A percentile compares a stretch with the other conserved stretches of the same genome.
Conservation (phyloP, 2,113 vertebrate species). For the Myxocyprinus asiaticus region DNA sequence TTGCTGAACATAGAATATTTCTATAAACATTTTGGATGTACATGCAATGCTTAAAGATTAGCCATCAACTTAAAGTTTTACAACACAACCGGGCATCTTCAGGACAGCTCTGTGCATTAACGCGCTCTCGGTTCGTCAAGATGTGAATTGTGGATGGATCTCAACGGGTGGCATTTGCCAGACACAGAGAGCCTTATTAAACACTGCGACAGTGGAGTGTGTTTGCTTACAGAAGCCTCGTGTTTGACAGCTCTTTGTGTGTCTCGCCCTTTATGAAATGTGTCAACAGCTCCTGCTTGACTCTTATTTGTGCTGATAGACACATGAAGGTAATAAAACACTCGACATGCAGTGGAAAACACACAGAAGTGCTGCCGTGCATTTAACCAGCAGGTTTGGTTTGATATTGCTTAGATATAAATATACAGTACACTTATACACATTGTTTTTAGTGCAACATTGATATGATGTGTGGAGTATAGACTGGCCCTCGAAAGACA, state of each 20-base stretch:
- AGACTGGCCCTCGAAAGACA: neutral
- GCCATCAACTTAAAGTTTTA: too few species aligned
- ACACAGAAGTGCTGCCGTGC: constrained; percentile 54
- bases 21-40: too few species aligned
- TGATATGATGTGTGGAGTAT: neutral
- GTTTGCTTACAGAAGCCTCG: constrained; percentile 74
- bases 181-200: constrained; percentile 67
- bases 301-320: constrained; percentile 77
- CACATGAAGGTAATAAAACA: constrained; percentile 72
- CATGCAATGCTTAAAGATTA: too few species aligned
- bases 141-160: constrained; percentile 60
- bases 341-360: constrained; percentile 59
- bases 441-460: neutral
- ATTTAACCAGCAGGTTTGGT: constrained; percentile 67
- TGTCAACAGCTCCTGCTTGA: constrained; percentile 73
- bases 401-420: constrained; percentile 70
- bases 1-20: too few species aligned
- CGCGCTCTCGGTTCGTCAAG: constrained; percentile 61
- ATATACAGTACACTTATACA: constrained; percentile 1
- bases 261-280: constrained; percentile 71
- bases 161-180: constrained; percentile 56
- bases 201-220: constrained; percentile 58
- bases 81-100: too few species aligned
- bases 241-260: constrained; percentile 75
- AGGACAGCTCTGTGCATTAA: constrained; percentile 35